Evolutionary conservation across 1,140 invertebrate genomes (phyloP).

Genomic region (Heliothis virescens): DNA sequence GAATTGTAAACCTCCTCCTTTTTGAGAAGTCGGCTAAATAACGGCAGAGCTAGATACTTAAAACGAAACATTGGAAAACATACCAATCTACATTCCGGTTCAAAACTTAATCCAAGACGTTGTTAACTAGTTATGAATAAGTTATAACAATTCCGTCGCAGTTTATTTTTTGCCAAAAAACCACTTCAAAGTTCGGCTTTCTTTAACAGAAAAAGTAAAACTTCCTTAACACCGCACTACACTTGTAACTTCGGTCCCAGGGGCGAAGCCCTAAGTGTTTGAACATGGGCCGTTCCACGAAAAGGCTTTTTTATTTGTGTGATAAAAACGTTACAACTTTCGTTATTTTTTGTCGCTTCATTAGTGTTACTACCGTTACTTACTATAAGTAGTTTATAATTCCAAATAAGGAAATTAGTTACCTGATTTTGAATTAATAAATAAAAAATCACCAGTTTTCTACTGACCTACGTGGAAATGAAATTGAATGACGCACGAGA

Average conservation of each 20-base stretch:
- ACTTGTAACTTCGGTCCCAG: conserved; percentile 27
- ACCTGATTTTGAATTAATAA: too few species aligned
- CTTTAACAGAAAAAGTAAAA: conserved; percentile 26
- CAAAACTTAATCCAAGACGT: not conserved
- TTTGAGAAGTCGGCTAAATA: not conserved
- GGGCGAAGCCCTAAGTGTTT: conserved; percentile 36
- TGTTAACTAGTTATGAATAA: conserved; percentile 27
- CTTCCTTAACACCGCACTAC: conserved; percentile 26
- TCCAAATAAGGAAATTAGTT: not conserved
- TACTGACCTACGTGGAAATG: too few species aligned
- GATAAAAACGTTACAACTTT: conserved; percentile 4
- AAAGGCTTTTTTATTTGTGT: conserved; percentile 18
- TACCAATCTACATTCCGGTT: not conserved
- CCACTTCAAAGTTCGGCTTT: conserved; percentile 29
- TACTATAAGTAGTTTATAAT: not conserved
- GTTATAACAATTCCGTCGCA: conserved; percentile 25
- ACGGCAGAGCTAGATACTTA: not conserved
- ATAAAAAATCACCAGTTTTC: too few species aligned
- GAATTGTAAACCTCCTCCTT: too few species aligned
- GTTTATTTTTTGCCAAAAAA: conserved; percentile 30
- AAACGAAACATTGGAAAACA: not conserved
- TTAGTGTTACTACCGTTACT: not conserved
- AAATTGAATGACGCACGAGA: too few species aligned
- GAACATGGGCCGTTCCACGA: conserved; percentile 18
- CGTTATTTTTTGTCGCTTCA: conserved; percentile 8